A percentile compares a stretch with the other conserved stretches of the same genome.
Evolutionary conservation across 2,888 invertebrate species (phyloP).

Genomic region (Amiota minor): DNA sequence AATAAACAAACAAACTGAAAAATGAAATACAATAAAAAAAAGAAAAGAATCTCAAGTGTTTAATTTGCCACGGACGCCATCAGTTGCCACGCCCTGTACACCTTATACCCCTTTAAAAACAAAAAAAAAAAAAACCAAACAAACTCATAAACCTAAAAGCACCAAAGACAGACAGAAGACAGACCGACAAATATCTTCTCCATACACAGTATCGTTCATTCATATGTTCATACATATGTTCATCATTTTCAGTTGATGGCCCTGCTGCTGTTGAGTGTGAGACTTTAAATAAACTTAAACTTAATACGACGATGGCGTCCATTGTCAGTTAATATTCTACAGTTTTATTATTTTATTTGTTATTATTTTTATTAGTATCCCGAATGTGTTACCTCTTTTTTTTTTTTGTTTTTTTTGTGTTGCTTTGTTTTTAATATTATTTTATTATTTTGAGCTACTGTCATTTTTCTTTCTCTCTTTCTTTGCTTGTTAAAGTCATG

Average conservation of each 20-base stretch:
- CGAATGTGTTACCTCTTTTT: not conserved
- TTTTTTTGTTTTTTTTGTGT: slow-evolving; percentile 28
- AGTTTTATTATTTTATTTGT: slow-evolving; percentile 9
- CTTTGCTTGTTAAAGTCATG: slow-evolving; percentile 56
- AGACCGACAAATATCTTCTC: no score
- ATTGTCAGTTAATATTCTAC: slow-evolving; percentile 28
- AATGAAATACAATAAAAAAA: not conserved
- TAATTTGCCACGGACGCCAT: slow-evolving; percentile 26
- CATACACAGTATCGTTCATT: no score
- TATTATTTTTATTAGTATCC: slow-evolving; percentile 4
- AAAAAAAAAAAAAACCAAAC: no score
- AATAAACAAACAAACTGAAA: slow-evolving; percentile 37
- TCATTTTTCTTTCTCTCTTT: slow-evolving; percentile 56
- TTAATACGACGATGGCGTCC: slow-evolving; percentile 1
- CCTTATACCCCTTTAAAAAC: not conserved
- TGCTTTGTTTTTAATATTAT: slow-evolving; percentile 32
- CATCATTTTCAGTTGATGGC: no score
- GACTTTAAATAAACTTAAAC: slow-evolving; percentile 25
- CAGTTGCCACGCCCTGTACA: not conserved
- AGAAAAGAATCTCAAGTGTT: slow-evolving; percentile 12
- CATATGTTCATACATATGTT: no score
- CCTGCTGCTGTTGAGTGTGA: no score
- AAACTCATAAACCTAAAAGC: no score
- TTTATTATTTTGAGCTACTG: slow-evolving; percentile 51
- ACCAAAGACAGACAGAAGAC: no score